Percentiles rank a stretch among this genome's conserved stretches.
Evolutionary conservation across 2,888 invertebrate species (phyloP).

Genomic region (Bombylius discolor): DNA sequence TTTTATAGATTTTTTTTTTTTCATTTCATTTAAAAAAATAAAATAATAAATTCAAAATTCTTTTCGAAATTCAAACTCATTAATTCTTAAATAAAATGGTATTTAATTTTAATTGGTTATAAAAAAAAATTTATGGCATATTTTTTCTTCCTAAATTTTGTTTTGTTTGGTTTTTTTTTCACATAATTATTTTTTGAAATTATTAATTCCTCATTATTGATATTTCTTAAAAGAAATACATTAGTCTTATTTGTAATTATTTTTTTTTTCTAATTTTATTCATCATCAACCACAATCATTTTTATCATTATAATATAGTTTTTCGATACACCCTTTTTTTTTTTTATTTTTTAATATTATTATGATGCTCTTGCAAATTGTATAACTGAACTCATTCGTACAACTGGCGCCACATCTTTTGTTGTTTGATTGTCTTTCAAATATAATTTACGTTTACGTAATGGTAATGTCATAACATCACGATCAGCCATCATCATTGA

Average conservation of each 20-base stretch:
- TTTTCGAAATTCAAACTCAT: too few species aligned
- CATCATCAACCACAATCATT: too few species aligned
- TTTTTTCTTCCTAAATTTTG: not conserved
- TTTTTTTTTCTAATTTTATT: not conserved
- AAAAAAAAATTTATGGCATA: not conserved
- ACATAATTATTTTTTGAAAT: not conserved
- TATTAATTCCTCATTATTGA: too few species aligned
- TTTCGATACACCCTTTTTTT: not conserved
- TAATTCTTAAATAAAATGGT: too few species aligned
- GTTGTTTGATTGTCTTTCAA: conserved; percentile 46
- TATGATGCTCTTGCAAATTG: conserved; percentile 67
- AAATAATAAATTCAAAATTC: too few species aligned
- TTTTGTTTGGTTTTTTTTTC: not conserved
- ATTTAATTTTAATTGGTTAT: too few species aligned
- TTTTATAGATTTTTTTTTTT: too few species aligned
- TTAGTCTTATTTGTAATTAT: not conserved
- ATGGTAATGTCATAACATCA: conserved; percentile 54
- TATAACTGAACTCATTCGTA: conserved; percentile 61
- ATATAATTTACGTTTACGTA: conserved; percentile 69
- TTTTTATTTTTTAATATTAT: conserved; percentile 13
- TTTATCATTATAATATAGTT: not conserved
- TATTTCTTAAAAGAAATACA: not conserved
- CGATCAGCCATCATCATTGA: conserved; percentile 40
- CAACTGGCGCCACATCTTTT: conserved; percentile 24
- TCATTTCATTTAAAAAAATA: too few species aligned